Base-by-base conservation (phyloP, 37 sponge, comb jelly and placozoan genomes). In the Agelas oroides region DNA sequence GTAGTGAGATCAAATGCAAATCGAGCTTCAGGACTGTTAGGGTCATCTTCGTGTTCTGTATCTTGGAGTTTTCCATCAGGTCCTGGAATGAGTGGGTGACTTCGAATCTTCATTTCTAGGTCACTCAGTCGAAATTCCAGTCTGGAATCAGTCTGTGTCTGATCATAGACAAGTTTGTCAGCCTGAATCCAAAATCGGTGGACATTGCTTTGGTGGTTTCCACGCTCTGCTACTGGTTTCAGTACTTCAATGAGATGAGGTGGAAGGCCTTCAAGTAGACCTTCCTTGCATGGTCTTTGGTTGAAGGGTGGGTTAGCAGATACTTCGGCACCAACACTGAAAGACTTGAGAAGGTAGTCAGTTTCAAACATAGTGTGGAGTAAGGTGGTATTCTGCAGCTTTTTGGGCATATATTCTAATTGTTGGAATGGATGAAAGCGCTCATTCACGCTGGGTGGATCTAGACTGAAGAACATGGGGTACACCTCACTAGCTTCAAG, bases 171-270 rank as follows among this genome's bases (percentile, higher is more conserved):
- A 1, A 92, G 12, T 61, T 92, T 73, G 21, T 92, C 92, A 12
- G 93, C 93, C 67, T 92, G 88, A 61, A 92, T 87, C 92, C 92
- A 87, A 52, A 87, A 92, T 5, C 93, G 74, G 46, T 70, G 46
- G 1, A 62, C 55, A 18, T 83, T 36, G 33, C 38, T 60, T 24
- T 5, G 18, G 31, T 32, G 40, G 11, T 24, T 25, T 30, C 88
- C 88, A 8, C 92, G 79, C 38, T 86, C 84, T 40, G 70, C 17
- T 30, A 92, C 63, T 58, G 92, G 88, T 27, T 77, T 77, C 20
- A 92, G 53, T 6, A 58, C 63, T 71, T 82, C 76, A 28, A 69
- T 67, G 14, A 92, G 84, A 8, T 78, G 76, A 1, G 34, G 61
- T 31, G 92, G 92, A 25, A 92, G 82, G 39, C 77, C 78, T 32